Evolutionary conservation across 2,888 invertebrate species (phyloP).

Genomic region (Rhamnusium bicolor): DNA sequence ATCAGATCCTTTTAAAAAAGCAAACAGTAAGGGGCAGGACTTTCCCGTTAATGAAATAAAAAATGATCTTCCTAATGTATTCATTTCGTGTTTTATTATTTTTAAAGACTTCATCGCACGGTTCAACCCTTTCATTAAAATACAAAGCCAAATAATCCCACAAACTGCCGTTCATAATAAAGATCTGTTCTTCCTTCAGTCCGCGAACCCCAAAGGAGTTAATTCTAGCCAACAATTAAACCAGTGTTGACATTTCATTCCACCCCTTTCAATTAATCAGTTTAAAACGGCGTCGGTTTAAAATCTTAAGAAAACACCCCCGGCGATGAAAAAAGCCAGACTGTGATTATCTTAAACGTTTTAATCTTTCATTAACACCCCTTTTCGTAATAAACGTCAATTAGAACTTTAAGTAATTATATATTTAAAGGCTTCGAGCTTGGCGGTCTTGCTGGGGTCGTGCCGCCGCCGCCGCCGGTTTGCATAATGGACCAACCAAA

Average conservation of each 20-base stretch:
- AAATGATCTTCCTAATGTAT: slow-evolving; percentile 45
- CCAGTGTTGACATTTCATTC: slow-evolving; percentile 61
- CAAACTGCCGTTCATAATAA: slow-evolving; percentile 47
- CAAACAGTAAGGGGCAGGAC: slow-evolving; percentile 20
- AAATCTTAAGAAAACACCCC: slow-evolving; percentile 67
- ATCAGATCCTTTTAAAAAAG: slow-evolving; percentile 24
- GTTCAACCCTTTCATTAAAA: slow-evolving; percentile 47
- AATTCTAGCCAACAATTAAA: slow-evolving; percentile 60
- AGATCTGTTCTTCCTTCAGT: slow-evolving; percentile 43
- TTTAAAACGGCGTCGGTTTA: slow-evolving; percentile 58
- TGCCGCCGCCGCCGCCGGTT: slow-evolving; percentile 56
- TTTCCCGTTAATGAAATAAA: slow-evolving; percentile 34
- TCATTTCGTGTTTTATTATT: slow-evolving; percentile 38
- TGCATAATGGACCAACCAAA: slow-evolving; percentile 71
- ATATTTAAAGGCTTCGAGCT: slow-evolving; percentile 64
- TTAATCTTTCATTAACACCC: slow-evolving; percentile 70
- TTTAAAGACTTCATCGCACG: slow-evolving; percentile 34
- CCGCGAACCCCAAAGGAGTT: slow-evolving; percentile 44
- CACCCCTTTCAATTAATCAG: slow-evolving; percentile 68
- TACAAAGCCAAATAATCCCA: slow-evolving; percentile 47
- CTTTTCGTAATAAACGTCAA: slow-evolving; percentile 71
- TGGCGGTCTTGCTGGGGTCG: slow-evolving; percentile 51
- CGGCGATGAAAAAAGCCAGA: slow-evolving; percentile 60
- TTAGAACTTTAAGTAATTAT: slow-evolving; percentile 70
- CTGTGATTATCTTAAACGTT: slow-evolving; percentile 66